Conservation (phyloP, 1,140 invertebrate species). For the Aleiodes sp. region DNA sequence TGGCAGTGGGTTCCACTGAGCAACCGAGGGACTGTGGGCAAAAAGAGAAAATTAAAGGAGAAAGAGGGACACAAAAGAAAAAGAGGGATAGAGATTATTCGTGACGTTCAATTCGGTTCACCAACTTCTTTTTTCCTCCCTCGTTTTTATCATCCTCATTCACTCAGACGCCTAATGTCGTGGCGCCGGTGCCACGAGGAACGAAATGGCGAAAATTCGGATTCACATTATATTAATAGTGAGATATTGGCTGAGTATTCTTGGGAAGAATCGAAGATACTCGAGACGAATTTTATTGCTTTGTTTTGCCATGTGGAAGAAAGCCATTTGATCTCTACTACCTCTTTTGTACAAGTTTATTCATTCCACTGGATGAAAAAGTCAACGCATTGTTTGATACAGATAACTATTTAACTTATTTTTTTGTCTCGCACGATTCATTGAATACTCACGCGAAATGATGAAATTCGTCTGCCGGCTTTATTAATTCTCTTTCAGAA, state of each 20-base stretch:
- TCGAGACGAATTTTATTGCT: not conserved
- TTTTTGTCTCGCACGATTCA: not conserved
- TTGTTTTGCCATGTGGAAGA: not conserved
- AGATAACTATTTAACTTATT: not conserved
- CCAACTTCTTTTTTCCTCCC: not conserved
- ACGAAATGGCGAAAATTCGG: not conserved
- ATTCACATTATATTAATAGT: constrained; percentile 6
- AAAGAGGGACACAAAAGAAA: not conserved
- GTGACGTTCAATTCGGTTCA: constrained; percentile 38
- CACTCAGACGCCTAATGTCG: not conserved
- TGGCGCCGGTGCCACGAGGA: not conserved
- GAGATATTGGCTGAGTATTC: not conserved
- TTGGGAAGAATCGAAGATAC: not conserved
- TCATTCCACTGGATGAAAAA: not conserved
- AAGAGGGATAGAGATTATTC: constrained; percentile 13
- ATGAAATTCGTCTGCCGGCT: not conserved
- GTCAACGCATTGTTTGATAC: not conserved
- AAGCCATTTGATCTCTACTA: not conserved
- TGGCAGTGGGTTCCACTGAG: constrained; percentile 31
- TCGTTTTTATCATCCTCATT: not conserved
- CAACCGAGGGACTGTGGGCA: constrained; percentile 11
- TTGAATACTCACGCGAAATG: not conserved
- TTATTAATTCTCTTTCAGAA: no score
- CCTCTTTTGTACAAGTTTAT: no score
- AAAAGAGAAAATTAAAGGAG: constrained; percentile 20